Conservation (phyloP, 2,797 vertebrate species). For the Dermochelys coriacea region DNA sequence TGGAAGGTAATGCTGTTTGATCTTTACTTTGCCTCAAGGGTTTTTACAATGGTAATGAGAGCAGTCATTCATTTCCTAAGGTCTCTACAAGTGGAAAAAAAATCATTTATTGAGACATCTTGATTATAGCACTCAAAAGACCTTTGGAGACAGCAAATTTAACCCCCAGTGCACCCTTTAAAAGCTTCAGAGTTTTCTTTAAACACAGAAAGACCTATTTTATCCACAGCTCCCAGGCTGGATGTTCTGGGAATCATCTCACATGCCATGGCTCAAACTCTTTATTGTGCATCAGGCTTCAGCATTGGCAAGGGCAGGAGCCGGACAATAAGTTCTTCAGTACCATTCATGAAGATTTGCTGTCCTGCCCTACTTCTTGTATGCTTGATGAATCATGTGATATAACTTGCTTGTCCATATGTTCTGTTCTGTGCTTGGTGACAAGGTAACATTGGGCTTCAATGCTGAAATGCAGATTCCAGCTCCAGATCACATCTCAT, state of each 20-base stretch:
- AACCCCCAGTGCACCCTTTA: neutral
- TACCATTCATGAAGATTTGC: neutral
- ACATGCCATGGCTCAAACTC: neutral
- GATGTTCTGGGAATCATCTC: neutral
- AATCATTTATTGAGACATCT: neutral
- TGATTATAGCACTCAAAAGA: neutral
- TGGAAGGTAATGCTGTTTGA: neutral
- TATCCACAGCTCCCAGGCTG: neutral
- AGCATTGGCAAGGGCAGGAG: neutral
- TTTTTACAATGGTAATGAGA: slow-evolving; percentile 4
- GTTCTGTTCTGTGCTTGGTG: neutral
- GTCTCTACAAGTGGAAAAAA: neutral
- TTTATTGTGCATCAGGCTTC: neutral
- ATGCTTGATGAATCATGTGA: neutral
- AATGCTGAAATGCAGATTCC: neutral
- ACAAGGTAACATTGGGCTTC: neutral
- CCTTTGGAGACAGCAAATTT: neutral
- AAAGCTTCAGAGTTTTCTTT: neutral
- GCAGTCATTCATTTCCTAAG: neutral
- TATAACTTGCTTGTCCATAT: neutral
- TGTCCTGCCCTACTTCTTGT: neutral
- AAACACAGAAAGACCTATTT: neutral
- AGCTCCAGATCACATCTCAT: neutral
- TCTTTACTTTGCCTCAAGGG: rapidly evolving
- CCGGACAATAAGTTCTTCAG: neutral